phyloP scores from a whole-genome alignment of 2,888 invertebrate genomes.

The Latrodectus elegans region DNA sequence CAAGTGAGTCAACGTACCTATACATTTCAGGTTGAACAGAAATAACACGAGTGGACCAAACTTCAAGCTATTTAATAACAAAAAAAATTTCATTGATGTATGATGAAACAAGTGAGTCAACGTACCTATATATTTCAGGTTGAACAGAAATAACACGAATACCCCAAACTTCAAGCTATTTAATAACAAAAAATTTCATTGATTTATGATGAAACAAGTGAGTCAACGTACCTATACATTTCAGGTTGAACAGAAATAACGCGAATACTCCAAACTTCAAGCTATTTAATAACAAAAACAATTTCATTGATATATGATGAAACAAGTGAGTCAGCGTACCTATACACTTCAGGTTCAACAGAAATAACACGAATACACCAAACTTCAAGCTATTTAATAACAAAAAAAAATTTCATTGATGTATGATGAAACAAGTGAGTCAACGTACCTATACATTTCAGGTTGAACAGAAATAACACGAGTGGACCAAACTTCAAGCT shows the following conservation, averaged over 20 bases:
- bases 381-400: not conserved
- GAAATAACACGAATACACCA: constrained; percentile 46
- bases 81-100: too few relatives aligned
- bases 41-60: constrained; percentile 37
- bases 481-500: constrained; percentile 16
- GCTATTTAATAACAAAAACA: too few relatives aligned
- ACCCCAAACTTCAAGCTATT: constrained; percentile 12
- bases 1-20: constrained; percentile 2
- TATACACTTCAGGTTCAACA: constrained; percentile 43
- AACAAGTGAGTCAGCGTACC: constrained; percentile 5
- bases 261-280: constrained; percentile 27
- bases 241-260: constrained; percentile 49
- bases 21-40: constrained; percentile 47
- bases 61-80: not conserved
- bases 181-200: too few relatives aligned
- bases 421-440: too few relatives aligned
- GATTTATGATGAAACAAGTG: too few relatives aligned
- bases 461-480: constrained; percentile 49
- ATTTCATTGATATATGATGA: too few relatives aligned
- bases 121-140: constrained; percentile 48
- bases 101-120: not conserved
- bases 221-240: constrained; percentile 28
- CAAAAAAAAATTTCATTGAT: too few relatives aligned
- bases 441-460: constrained; percentile 33
- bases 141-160: constrained; percentile 45